Evolutionary conservation across 1,140 invertebrate species (phyloP), one percentile per base, ranked within the genome.

Genomic region (Adelges cooleyi): DNA sequence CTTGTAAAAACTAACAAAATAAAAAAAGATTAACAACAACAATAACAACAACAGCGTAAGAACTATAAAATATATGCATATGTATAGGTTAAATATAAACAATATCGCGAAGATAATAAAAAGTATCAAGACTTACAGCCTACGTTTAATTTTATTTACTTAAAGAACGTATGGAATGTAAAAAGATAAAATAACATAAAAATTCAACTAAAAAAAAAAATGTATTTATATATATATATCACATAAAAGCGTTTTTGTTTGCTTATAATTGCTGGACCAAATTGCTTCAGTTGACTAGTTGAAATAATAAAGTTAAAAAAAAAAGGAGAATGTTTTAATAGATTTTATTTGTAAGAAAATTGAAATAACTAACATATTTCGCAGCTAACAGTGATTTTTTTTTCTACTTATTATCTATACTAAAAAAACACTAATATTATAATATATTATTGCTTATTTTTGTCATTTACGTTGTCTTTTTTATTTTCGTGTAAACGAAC

Each of bases 241-340:
- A 62, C 54, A 62, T 46, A 62, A 62, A 62, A 62, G 54, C 54
- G 42, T 62, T 62, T 59, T 62, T 29, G 54, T 46, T 46, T 62
- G 54, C 40, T 62, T 4, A 27, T 17, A 46, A 25, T 62, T 48
- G 9, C 54, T 33, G 23, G 54, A 62, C 54, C 54, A 62, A 62
- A 62, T 62, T 62, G 25, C 54, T 62, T 62, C 54, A 46, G 54
- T 62, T 62, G 54, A 62, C 54, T 62, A 62, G 54, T n/a, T 62
- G 54, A 62, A 62, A 46, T 62, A 44, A 62, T 46, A 62, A 62
- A 59, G 27, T n/a, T n/a, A n/a, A n/a, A n/a, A n/a, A n/a, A n/a
- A n/a, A n/a, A n/a, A n/a, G n/a, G n/a, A n/a, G n/a, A n/a, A n/a
- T n/a, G n/a, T n/a, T n/a, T n/a, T n/a, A n/a, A n/a, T n/a, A n/a